These are phyloP conservation scores for Cercopithecus mona DNA, from an alignment of 2,113 vertebrate genomes.

Conservation along the genomic window DNA sequence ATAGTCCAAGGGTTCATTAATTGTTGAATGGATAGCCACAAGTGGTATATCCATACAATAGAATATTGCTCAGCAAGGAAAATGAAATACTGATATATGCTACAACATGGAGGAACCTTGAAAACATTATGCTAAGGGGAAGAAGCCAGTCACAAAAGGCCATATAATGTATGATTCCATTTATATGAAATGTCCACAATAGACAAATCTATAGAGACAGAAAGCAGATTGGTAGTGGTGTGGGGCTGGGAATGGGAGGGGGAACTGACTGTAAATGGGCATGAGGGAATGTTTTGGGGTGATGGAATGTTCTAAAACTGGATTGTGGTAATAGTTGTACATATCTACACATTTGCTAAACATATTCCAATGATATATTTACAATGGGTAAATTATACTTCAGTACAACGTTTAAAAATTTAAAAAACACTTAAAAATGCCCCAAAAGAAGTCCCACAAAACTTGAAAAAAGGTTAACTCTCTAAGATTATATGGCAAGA, in stretches of 20 bases:
- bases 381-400: background rate
- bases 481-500: background rate
- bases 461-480: background rate
- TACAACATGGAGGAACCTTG: background rate
- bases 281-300: background rate
- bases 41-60: background rate
- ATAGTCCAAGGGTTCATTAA: background rate
- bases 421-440: background rate
- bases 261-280: slow-evolving; percentile 9
- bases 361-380: background rate
- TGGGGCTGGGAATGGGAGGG: background rate
- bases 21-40: slow-evolving; percentile 6
- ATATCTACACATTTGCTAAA: slow-evolving; percentile 4
- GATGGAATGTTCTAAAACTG: slow-evolving; percentile 33
- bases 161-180: background rate
- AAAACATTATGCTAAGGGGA: slow-evolving; percentile 11
- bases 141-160: slow-evolving; percentile 21
- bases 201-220: slow-evolving; percentile 14
- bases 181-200: slow-evolving; percentile 45
- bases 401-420: background rate
- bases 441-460: background rate
- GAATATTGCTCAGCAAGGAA: background rate
- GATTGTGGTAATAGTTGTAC: background rate
- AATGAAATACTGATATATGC: background rate
- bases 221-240: background rate